Base-by-base conservation (phyloP, 2,797 vertebrate genomes). In the Cirrhinus molitorella region DNA sequence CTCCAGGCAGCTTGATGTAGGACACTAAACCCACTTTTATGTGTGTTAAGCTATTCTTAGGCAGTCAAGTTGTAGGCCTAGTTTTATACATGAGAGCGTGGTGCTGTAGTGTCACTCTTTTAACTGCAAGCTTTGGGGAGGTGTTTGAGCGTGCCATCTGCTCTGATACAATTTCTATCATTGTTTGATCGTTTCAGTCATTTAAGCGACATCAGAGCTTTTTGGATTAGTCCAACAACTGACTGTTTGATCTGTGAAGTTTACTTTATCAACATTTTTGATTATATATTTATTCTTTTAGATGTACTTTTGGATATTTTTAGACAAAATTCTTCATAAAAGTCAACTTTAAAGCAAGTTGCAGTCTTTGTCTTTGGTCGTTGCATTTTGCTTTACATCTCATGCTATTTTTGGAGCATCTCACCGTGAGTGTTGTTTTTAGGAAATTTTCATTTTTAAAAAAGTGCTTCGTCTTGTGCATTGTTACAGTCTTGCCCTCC, bases 11-110 rank as follows among this genome's bases (percentile, higher is more conserved):
- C 43, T 74, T 84, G 78, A 86, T 84, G 85, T 86, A 83, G 78
- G 84, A 83, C 77, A 76, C 25, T 79, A 81, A 88, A 81, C 68
- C 73, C 75, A 84, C 63, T 79, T 87, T 82, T 81, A 83, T 85
- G 63, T 84, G 78, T 82, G 81, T 81, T 87, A 61, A 75, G 86
- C 81, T 87, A 85, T 88, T 87, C 86, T 87, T 88, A 85, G 86
- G 37, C 77, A 49, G 51, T 83, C 49, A 71, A 83, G 79, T 81
- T 74, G 51, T 73, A 81, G 83, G 72, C 80, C 87, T 73, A 75
- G 63, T 80, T 87, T 85, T 83, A 16, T 80, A 85, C 72, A 82
- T 59, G 37, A 68, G 81, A 83, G 81, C 19, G 19, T 77, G 72
- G 72, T 77, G 65, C 23, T 2, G 1, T 47, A 28, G 40, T 76